phyloP scores from a whole-genome alignment of 2,113 vertebrate species.

The Pollimyrus isidori region DNA sequence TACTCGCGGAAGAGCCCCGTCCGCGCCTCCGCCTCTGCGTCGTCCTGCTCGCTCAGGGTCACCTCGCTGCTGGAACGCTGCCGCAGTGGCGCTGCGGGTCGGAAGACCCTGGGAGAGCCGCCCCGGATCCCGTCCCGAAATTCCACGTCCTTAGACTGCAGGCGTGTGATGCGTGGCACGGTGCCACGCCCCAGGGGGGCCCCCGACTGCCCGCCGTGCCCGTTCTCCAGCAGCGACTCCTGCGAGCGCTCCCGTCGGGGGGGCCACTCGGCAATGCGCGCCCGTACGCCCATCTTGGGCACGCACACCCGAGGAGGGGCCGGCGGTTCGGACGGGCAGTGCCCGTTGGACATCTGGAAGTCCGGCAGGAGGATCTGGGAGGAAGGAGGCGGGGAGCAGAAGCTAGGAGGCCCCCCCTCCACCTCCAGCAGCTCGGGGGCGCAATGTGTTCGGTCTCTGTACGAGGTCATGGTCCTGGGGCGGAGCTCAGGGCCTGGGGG shows the following conservation, averaged over 20 bases:
- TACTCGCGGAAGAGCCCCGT: constrained; percentile 75
- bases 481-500: constrained; percentile 48
- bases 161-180: constrained; percentile 55
- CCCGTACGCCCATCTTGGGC: constrained; percentile 89
- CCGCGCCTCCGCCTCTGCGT: constrained; percentile 42
- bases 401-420: constrained; percentile 44
- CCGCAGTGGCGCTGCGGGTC: constrained; percentile 50
- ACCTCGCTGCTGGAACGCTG: constrained; percentile 87
- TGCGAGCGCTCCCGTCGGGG: constrained; percentile 70
- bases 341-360: constrained; percentile 56
- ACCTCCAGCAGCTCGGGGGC: constrained; percentile 65
- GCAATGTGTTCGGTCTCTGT: constrained; percentile 71
- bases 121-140: constrained; percentile 69
- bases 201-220: constrained; percentile 44
- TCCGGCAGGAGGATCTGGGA: constrained; percentile 47
- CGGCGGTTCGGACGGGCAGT: constrained; percentile 40
- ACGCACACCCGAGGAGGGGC: constrained; percentile 56
- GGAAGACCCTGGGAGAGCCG: constrained; percentile 50
- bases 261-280: constrained; percentile 85
- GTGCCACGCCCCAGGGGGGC: constrained; percentile 42
- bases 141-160: constrained; percentile 73
- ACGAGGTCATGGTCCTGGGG: constrained; percentile 72
- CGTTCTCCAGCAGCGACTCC: constrained; percentile 59
- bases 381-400: constrained; percentile 46
- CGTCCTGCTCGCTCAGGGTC: constrained; percentile 82